Percentiles rank a stretch among this genome's conserved stretches.
phyloP scores from a whole-genome alignment of 2,888 invertebrate species.

The Oithona nana region DNA sequence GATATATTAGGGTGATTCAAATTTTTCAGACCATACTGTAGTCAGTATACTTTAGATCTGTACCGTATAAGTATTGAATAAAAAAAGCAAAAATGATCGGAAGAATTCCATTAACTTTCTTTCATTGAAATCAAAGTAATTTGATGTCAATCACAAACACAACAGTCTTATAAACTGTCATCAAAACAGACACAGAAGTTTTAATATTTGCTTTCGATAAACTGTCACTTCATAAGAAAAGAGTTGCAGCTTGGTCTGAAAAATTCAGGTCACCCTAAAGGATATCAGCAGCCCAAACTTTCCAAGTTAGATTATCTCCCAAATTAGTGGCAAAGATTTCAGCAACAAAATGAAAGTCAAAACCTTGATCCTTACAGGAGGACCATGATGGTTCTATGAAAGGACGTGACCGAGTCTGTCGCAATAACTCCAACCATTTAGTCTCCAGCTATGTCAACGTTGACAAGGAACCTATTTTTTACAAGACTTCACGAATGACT shows the following conservation, averaged over 20 bases:
- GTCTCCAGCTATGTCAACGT: constrained; percentile 12
- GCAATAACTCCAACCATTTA: constrained; percentile 7
- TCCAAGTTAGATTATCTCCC: too few relatives aligned
- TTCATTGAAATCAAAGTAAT: too few relatives aligned
- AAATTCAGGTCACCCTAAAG: not conserved
- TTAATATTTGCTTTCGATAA: not conserved
- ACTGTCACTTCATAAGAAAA: constrained; percentile 10
- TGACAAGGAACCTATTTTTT: constrained; percentile 9
- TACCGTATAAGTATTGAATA: too few relatives aligned
- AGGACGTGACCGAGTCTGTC: constrained; percentile 5
- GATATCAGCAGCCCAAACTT: too few relatives aligned
- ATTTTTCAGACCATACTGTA: too few relatives aligned
- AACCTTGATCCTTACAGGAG: constrained; percentile 3
- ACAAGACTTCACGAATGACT: constrained; percentile 10
- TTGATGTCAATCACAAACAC: too few relatives aligned
- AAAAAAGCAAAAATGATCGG: too few relatives aligned
- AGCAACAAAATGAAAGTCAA: not conserved
- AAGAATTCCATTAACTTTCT: too few relatives aligned
- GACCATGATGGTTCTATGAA: constrained; percentile 1
- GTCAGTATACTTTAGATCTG: too few relatives aligned
- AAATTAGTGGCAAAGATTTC: too few relatives aligned
- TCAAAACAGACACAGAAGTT: not conserved
- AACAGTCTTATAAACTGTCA: not conserved
- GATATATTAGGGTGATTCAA: too few relatives aligned
- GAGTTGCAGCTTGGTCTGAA: not conserved